Evolutionary conservation across 1,140 invertebrate genomes (phyloP).

Genomic region (Pachypeltis micranthus): DNA sequence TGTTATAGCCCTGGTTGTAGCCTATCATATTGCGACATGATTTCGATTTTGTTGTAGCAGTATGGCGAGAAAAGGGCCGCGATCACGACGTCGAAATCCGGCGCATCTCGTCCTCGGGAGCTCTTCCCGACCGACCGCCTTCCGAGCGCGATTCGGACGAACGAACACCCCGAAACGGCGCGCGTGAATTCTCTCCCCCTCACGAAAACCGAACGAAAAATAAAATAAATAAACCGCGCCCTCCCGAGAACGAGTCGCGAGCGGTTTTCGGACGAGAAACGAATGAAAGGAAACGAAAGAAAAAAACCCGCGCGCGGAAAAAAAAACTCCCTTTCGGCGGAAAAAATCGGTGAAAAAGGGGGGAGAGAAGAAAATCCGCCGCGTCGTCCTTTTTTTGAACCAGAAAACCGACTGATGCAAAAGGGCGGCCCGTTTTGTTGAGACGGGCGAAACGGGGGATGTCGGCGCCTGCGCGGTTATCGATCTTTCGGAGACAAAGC

Average conservation of each 20-base stretch:
- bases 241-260: too few species aligned
- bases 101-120: neutral
- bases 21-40: conserved; percentile 47
- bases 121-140: neutral
- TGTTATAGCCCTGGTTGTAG: conserved; percentile 76
- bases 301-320: too few species aligned
- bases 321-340: too few species aligned
- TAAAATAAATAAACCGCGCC: too few species aligned
- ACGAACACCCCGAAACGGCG: neutral
- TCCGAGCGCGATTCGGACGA: too few species aligned
- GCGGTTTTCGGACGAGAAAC: too few species aligned
- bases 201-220: too few species aligned
- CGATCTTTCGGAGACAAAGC: neutral
- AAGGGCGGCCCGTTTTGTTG: neutral
- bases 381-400: too few species aligned
- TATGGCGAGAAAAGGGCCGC: conserved; percentile 12
- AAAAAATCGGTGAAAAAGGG: too few species aligned
- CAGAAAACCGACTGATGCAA: neutral
- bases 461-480: neutral
- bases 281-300: too few species aligned
- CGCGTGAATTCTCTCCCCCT: too few species aligned
- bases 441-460: neutral
- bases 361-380: too few species aligned
- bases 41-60: conserved; percentile 11
- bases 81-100: conserved; percentile 17